Percentiles rank a stretch among this genome's conserved stretches.
Conservation (phyloP, 2,888 invertebrate genomes). For the Andricus curvator region DNA sequence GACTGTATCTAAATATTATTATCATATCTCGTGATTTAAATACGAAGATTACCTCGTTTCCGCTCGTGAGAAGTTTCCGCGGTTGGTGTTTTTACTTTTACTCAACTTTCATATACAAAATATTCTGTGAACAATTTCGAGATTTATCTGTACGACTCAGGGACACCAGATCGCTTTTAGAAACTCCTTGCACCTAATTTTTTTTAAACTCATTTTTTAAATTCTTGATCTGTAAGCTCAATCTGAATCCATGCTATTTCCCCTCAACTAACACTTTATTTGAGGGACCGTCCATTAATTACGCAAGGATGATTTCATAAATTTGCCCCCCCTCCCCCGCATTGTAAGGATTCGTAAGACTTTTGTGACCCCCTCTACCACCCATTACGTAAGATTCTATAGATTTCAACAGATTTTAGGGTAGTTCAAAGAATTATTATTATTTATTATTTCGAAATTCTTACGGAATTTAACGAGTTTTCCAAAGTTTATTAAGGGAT, state of each 20-base stretch:
- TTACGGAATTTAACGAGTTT: no score
- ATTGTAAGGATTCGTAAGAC: no score
- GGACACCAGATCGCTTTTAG: conserved; percentile 37
- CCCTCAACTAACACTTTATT: conserved; percentile 46
- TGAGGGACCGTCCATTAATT: no score
- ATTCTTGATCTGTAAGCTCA: conserved; percentile 61
- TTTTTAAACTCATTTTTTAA: conserved; percentile 47
- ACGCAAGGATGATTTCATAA: no score
- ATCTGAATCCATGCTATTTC: conserved; percentile 43
- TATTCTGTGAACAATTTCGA: conserved; percentile 35
- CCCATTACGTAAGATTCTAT: no score
- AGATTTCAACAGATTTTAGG: no score
- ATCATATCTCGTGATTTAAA: conserved; percentile 46
- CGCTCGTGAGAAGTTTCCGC: conserved; percentile 49
- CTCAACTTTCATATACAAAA: conserved; percentile 42
- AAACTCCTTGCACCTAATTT: conserved; percentile 55
- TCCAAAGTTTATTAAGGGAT: no score
- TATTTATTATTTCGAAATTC: no score
- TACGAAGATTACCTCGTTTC: conserved; percentile 44
- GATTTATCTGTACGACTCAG: neutral
- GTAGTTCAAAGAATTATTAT: no score
- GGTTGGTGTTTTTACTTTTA: conserved; percentile 45
- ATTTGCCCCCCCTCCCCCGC: no score
- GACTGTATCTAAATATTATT: no score
- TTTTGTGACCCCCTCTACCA: no score